Evolutionary conservation across 2,113 vertebrate genomes (phyloP).

Genomic region (Chaetodon trifascialis): DNA sequence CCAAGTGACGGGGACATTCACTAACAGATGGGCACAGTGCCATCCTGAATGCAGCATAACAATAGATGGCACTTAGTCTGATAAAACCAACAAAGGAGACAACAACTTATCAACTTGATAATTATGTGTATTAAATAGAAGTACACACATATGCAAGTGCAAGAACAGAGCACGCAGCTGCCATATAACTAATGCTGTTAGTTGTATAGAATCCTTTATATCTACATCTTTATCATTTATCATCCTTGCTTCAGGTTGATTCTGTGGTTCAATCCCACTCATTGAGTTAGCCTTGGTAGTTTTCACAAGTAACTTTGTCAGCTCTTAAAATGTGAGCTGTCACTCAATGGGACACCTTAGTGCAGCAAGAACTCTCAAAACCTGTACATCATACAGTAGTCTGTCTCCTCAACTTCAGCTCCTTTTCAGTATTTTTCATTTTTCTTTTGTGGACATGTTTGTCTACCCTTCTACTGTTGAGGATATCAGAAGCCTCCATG

Average conservation of each 20-base stretch:
- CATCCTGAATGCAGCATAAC: conserved; percentile 15
- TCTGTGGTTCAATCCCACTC: not conserved
- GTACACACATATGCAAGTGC: not conserved
- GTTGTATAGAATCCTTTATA: not conserved
- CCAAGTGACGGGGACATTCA: not conserved
- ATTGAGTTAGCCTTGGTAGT: conserved; percentile 9
- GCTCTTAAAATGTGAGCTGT: conserved; percentile 18
- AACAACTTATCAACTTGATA: not conserved
- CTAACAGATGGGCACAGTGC: conserved; percentile 4
- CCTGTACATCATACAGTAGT: not conserved
- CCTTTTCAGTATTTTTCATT: not conserved
- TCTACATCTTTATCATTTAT: not conserved
- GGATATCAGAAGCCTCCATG: conserved; percentile 28
- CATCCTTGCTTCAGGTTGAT: conserved; percentile 1
- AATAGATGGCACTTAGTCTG: conserved; percentile 16
- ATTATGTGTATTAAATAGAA: not conserved
- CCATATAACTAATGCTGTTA: not conserved
- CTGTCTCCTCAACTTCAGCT: conserved; percentile 8
- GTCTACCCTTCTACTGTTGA: not conserved
- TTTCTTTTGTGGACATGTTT: not conserved
- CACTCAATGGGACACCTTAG: conserved; percentile 8
- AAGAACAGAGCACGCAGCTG: not conserved
- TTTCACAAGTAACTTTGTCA: conserved; percentile 14
- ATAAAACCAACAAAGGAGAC: not conserved
- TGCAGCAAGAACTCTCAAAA: not conserved